Evolutionary conservation across 2,113 vertebrate genomes (phyloP).

Genomic region (Psephotus haematonotus): DNA sequence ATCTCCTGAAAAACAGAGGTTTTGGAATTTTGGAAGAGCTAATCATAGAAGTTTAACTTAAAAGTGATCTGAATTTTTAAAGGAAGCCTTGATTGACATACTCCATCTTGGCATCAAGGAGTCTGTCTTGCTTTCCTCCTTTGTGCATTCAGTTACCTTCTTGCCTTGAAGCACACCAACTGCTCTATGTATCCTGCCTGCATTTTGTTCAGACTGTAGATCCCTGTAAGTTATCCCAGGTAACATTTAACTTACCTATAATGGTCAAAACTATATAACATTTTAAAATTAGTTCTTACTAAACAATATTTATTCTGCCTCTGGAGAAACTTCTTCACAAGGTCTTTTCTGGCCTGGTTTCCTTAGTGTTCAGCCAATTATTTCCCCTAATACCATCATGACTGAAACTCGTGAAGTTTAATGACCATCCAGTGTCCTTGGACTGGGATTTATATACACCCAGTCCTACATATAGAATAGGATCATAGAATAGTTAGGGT

Average conservation of each 20-base stretch:
- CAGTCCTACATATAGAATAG: no score
- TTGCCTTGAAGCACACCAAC: neutral
- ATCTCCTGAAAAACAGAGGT: neutral
- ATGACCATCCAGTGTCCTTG: neutral
- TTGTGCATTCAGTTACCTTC: neutral
- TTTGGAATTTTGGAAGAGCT: neutral
- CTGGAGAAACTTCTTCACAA: neutral
- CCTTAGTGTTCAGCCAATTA: neutral
- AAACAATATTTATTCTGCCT: neutral
- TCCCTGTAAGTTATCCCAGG: neutral
- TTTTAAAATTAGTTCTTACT: neutral
- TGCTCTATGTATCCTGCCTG: neutral
- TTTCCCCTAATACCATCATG: neutral
- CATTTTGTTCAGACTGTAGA: neutral
- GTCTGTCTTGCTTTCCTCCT: neutral
- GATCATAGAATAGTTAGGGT: no score
- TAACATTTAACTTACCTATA: neutral
- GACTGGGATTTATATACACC: neutral
- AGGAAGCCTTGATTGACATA: neutral
- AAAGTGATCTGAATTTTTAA: neutral
- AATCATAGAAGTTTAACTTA: neutral
- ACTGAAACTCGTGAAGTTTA: neutral
- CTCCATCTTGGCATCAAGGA: rapidly evolving
- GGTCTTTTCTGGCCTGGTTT: neutral
- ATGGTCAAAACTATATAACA: neutral